Conservation (phyloP, 2,888 invertebrate species). For the Heliconius hortense region DNA sequence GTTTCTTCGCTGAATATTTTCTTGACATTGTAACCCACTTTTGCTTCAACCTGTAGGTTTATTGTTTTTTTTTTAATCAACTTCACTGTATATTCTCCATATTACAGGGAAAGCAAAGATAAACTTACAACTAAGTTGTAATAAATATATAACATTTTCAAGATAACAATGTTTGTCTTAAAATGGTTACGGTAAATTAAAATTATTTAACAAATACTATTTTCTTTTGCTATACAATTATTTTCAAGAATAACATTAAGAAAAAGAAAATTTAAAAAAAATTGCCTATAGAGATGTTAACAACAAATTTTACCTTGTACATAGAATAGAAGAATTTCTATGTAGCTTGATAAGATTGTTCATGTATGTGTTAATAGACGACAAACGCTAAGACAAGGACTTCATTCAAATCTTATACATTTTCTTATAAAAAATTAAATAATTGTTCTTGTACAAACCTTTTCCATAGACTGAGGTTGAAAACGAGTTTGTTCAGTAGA, state of each 20-base stretch:
- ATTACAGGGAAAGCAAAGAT: too few species aligned
- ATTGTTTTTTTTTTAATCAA: neutral
- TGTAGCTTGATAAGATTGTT: neutral
- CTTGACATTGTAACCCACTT: slow-evolving; percentile 99
- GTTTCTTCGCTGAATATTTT: slow-evolving; percentile 96
- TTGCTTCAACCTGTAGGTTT: slow-evolving; percentile 90
- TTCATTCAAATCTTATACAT: too few species aligned
- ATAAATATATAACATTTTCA: too few species aligned
- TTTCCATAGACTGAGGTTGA: slow-evolving; percentile 97
- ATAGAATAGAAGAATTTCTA: neutral
- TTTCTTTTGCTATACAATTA: neutral
- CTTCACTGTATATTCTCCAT: neutral
- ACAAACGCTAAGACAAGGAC: too few species aligned
- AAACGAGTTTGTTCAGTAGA: slow-evolving; percentile 99
- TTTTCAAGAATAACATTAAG: neutral
- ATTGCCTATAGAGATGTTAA: neutral
- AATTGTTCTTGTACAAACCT: slow-evolving; percentile 65
- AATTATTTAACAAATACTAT: too few species aligned
- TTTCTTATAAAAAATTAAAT: too few species aligned
- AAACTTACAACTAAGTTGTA: too few species aligned
- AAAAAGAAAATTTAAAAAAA: neutral
- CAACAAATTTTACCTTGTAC: neutral
- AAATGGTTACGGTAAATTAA: too few species aligned
- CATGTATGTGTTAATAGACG: too few species aligned
- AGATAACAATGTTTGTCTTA: too few species aligned